A percentile compares a stretch with the other conserved stretches of the same genome.
Conservation (phyloP, 1,140 invertebrate species). For the Drosophila triauraria region DNA sequence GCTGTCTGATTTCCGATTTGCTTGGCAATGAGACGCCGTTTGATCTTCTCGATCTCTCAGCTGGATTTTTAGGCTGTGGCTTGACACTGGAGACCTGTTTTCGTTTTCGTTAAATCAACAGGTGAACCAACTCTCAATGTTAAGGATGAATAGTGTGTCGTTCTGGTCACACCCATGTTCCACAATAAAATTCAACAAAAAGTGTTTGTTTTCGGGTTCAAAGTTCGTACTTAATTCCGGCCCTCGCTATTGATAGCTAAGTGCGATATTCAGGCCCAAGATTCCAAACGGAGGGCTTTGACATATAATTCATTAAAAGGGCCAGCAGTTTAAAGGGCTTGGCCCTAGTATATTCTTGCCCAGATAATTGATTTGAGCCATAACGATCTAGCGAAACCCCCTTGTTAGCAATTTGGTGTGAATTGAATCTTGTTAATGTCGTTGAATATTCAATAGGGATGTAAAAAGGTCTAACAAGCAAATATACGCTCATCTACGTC, state of each 20-base stretch:
- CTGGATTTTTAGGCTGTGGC: conserved; percentile 37
- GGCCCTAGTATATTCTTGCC: conserved; percentile 5
- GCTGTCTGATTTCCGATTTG: conserved; percentile 71
- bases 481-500: not conserved
- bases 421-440: conserved; percentile 1
- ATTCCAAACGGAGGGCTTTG: conserved; percentile 17
- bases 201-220: conserved; percentile 15
- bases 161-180: conserved; percentile 70
- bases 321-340: conserved; percentile 10
- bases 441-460: conserved; percentile 2
- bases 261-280: conserved; percentile 13
- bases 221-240: conserved; percentile 19
- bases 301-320: conserved; percentile 2
- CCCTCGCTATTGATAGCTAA: not conserved
- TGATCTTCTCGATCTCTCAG: conserved; percentile 70
- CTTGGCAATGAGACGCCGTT: conserved; percentile 74
- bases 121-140: conserved; percentile 76
- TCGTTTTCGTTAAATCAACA: conserved; percentile 31
- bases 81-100: conserved; percentile 53
- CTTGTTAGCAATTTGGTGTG: conserved; percentile 16
- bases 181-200: not conserved
- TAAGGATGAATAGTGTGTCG: conserved; percentile 57
- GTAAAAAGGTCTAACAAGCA: conserved; percentile 3
- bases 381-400: not conserved
- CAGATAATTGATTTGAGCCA: conserved; percentile 8